Percentiles rank a stretch among this genome's conserved stretches.
Conservation (phyloP, 2,888 invertebrate species). For the Athalia cordata region DNA sequence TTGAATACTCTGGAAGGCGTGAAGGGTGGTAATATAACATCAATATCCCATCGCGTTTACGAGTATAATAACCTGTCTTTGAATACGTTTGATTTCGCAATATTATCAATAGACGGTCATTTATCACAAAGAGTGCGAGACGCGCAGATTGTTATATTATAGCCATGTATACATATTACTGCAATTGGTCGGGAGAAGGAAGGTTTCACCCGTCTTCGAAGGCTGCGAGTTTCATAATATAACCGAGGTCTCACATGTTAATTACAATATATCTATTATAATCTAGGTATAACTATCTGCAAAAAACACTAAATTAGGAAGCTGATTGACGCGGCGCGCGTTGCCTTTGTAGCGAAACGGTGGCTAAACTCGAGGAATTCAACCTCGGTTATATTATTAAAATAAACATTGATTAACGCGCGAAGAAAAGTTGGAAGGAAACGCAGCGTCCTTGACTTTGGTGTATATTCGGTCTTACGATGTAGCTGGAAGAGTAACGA, state of each 20-base stretch:
- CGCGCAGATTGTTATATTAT: slow-evolving; percentile 2
- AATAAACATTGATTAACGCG: slow-evolving; percentile 21
- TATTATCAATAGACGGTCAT: slow-evolving; percentile 22
- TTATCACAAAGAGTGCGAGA: slow-evolving; percentile 2
- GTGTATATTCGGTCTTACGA: no score
- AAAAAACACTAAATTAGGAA: slow-evolving; percentile 28
- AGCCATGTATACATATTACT: neutral
- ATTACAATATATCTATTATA: slow-evolving; percentile 7
- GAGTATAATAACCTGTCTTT: no score
- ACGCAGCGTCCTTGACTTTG: slow-evolving; percentile 24
- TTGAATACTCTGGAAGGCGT: no score
- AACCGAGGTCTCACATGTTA: slow-evolving; percentile 20
- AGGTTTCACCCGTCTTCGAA: slow-evolving; percentile 39
- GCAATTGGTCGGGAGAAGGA: slow-evolving; percentile 4
- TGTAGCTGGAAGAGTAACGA: neutral
- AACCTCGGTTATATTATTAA: slow-evolving; percentile 9
- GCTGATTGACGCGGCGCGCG: slow-evolving; percentile 26
- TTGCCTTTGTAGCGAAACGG: slow-evolving; percentile 15
- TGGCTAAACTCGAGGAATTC: slow-evolving; percentile 22
- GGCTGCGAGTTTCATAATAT: slow-evolving; percentile 26
- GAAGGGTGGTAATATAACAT: no score
- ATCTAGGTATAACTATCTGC: neutral
- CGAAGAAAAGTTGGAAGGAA: neutral
- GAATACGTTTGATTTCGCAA: slow-evolving; percentile 9
- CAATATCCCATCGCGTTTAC: no score